Evolutionary conservation across 2,888 invertebrate genomes (phyloP).

Genomic region (Maniola hyperantus): DNA sequence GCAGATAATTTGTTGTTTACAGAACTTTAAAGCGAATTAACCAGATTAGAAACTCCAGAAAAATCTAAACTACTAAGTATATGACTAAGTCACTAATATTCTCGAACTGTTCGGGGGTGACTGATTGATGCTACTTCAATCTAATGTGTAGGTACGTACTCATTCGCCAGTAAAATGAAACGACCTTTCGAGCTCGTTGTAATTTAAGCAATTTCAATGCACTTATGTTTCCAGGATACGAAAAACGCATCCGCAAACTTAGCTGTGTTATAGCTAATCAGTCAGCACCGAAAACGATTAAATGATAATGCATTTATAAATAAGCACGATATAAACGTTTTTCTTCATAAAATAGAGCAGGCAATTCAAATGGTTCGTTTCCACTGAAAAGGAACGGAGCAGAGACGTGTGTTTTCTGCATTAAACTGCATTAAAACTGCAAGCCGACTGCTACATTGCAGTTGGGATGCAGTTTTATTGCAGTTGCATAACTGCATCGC

Average conservation of each 20-base stretch:
- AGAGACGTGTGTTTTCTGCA: too few relatives aligned
- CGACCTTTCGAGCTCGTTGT: conserved; percentile 19
- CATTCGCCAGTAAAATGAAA: conserved; percentile 1
- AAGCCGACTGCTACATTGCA: too few relatives aligned
- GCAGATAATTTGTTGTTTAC: background rate
- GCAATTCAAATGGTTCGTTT: background rate
- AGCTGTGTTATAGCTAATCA: conserved; percentile 26
- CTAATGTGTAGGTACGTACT: background rate
- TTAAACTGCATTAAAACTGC: too few relatives aligned
- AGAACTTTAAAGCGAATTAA: background rate
- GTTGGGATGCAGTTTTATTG: too few relatives aligned
- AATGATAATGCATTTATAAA: conserved; percentile 17
- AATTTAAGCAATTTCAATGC: conserved; percentile 25
- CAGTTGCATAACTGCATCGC: too few relatives aligned
- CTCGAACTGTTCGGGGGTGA: background rate
- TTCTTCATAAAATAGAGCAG: background rate
- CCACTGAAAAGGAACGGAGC: too few relatives aligned
- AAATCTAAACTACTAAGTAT: background rate
- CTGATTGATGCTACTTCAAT: background rate
- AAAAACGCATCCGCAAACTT: conserved; percentile 32
- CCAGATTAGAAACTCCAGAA: too few relatives aligned
- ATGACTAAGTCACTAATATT: too few relatives aligned
- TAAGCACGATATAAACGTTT: background rate
- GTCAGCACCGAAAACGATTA: conserved; percentile 17
- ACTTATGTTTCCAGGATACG: conserved; percentile 33